Percentiles rank a stretch among this genome's conserved stretches.
Evolutionary conservation across 1,140 invertebrate genomes (phyloP).

Genomic region (Bombus balteatus): DNA sequence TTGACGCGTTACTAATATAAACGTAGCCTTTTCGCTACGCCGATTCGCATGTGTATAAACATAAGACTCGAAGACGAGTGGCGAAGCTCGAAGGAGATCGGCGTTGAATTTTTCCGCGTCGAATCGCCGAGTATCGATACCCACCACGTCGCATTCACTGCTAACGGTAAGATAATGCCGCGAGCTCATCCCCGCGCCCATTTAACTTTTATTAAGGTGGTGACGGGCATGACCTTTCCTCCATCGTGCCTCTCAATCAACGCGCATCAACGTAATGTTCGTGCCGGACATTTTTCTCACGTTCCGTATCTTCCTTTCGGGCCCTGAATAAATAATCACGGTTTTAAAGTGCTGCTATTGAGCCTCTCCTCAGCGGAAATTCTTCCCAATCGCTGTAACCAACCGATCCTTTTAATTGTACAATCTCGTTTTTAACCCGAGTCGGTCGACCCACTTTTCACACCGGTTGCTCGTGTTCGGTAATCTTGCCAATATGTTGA

Average conservation of each 20-base stretch:
- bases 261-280: conserved; percentile 48
- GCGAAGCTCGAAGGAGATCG: too few species aligned
- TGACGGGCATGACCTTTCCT: conserved; percentile 61
- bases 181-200: conserved; percentile 41
- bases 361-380: too few species aligned
- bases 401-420: conserved; percentile 2
- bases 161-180: conserved; percentile 63
- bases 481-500: not conserved
- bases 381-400: not conserved
- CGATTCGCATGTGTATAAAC: too few species aligned
- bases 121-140: not conserved
- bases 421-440: not conserved
- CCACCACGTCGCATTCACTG: not conserved
- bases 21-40: not conserved
- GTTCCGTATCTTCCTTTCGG: conserved; percentile 47
- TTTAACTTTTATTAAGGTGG: conserved; percentile 68
- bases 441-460: conserved; percentile 7
- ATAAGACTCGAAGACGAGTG: too few species aligned
- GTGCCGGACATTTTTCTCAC: conserved; percentile 60
- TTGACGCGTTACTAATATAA: not conserved
- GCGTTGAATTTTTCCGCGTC: not conserved
- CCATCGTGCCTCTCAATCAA: conserved; percentile 44
- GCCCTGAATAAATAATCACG: not conserved
- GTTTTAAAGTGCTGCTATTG: too few species aligned
- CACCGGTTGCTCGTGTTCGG: not conserved